These are phyloP conservation scores for Microctonus aethiopoides DNA, from an alignment of 2,888 invertebrate genomes.

Conservation along the genomic window DNA sequence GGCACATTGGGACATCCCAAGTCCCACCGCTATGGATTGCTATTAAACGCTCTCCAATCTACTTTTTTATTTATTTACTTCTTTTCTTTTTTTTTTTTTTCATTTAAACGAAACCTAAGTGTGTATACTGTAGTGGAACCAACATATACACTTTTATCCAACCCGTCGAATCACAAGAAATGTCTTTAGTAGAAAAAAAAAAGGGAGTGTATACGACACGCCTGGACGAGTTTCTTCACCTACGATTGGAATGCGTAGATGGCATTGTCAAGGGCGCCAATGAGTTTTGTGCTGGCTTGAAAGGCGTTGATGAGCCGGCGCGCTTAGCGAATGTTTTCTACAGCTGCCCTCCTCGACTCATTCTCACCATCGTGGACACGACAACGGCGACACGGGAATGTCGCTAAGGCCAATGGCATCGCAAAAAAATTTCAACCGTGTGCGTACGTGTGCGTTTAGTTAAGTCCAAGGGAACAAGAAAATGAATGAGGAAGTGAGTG, in stretches of 20 bases:
- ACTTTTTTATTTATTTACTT: background rate
- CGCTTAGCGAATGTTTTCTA: conserved; percentile 63
- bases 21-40: background rate
- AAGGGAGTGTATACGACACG: conserved; percentile 1
- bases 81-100: conserved; percentile 1
- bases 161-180: conserved; percentile 17
- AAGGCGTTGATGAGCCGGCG: conserved; percentile 63
- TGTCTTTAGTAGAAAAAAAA: conserved; percentile 13
- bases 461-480: background rate
- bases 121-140: background rate
- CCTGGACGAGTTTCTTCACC: conserved; percentile 41
- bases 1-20: background rate
- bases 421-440: conserved; percentile 49
- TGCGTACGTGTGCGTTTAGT: background rate
- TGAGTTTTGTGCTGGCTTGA: conserved; percentile 48
- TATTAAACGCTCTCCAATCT: conserved; percentile 1
- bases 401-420: conserved; percentile 53
- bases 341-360: conserved; percentile 47
- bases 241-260: conserved; percentile 62
- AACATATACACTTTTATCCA: background rate
- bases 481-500: conserved; percentile 15
- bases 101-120: background rate
- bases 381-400: conserved; percentile 56
- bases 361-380: conserved; percentile 52
- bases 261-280: conserved; percentile 63